Evolutionary conservation across 2,888 invertebrate species (phyloP), one percentile per base, ranked within the genome.

Genomic region (Leptinotarsa rubiginosa): DNA sequence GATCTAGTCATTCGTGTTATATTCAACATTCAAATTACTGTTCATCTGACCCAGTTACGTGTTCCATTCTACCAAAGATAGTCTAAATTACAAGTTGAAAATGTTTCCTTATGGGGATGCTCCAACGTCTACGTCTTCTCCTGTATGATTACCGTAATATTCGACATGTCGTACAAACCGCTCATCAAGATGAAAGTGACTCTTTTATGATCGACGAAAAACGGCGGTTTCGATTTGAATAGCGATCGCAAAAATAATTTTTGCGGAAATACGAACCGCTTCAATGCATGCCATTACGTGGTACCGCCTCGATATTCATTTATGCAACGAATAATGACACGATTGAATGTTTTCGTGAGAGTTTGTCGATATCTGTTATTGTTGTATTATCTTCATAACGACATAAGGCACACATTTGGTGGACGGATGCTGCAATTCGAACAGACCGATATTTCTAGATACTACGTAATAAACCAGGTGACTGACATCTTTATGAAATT

Each of bases 241-340:
- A 56, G 56, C 41, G 52, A 13, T 22, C 47, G 47, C 56, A 69
- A 69, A 69, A 54, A 56, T 69, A 47, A 56, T 69, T 69, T 50
- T 69, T 56, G 56, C 56, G 69, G 56, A 69, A 69, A 56, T 69
- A 69, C 47, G 22, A 56, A 56, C 20, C 56, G 56, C 66, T 54
- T 47, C 7, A 18, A 47, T 66, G 56, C 59, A 54, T 73, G 73
- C 68, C 64, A 73, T 73, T 69, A 73, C 65, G 13, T 31, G 41
- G 41, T 41, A 41, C 41, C 41, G 31, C 15, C 41, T 49, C 31
- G 65, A 49, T 64, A 67, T 72, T 73, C 69, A 73, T 73, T 73
- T 73, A 69, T 73, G 73, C 65, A 73, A 69, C 31, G 65, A 69
- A 69, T 73, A 73, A 73, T 69, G 25, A 62, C 62, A 62, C 62